Evolutionary conservation across 2,888 invertebrate genomes (phyloP), one percentile per base, ranked within the genome.

Genomic region (Oxytorus armatus): DNA sequence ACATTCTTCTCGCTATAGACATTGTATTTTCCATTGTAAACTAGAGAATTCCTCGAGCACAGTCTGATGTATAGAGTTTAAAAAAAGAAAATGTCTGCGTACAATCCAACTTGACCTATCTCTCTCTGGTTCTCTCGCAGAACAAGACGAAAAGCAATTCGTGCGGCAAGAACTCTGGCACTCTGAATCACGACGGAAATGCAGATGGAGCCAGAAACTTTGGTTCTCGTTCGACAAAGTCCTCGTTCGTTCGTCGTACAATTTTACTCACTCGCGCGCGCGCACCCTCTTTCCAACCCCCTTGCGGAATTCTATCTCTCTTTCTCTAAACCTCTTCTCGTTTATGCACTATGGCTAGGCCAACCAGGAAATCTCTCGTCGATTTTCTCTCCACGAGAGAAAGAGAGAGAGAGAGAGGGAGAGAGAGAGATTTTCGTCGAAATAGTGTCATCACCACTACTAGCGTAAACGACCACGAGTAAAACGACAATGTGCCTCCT

Each of bases 171-270:
- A 23, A 49, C 63, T 68, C 49, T 29, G 23, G 33, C 4, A 23
- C 25, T 51, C 18, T 39, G 68, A 80, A 73, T 76, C 65, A 68
- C 65, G 29, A 25, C 61, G 76, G 76, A 80, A 76, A 63, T 73
- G 76, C 80, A 73, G 80, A 76, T 76, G 80, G 72, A 61, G 39
- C 75, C 59, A 51, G n/a, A 39, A 39, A 49, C 42, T 29, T 70
- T 16, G 5, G 11, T 18, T 44, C 23, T 29, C 44, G 7, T 57
- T 65, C 47, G 29, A 49, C 36, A 39, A 69, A 42, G 25, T 57
- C 49, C 72, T 72, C 51, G 42, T n/a, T n/a, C 49, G 66, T 76
- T 66, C 39, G 49, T 79, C 63, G 57, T 42, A 23, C 36, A 16
- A 25, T 59, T 66, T 75, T 23, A 70, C 33, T 57, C 49, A 25